Base-by-base conservation (phyloP, 1,140 invertebrate genomes). In the Chionoecetes opilio region DNA sequence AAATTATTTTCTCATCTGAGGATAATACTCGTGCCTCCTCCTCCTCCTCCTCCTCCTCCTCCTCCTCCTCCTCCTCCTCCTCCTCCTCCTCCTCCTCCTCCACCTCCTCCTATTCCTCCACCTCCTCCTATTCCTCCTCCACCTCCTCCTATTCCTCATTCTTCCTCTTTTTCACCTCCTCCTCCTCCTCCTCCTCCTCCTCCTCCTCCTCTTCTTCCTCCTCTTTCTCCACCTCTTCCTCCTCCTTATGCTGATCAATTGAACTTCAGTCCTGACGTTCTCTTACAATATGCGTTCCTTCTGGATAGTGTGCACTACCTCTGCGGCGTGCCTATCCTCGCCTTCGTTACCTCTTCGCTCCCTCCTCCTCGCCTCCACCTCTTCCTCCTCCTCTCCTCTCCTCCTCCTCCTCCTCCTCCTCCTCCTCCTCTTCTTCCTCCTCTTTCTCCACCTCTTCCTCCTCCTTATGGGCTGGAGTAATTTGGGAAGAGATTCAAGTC, bases 1-100 rank as follows among this genome's bases (percentile, higher is more conserved):
- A 75, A 75, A 26, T 75, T 75, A 75, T 75, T 75, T n/a, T 75
- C 63, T 75, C 63, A n/a, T n/a, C 63, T 75, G 63, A 75, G 21
- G 63, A 17, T 21, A n/a, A 75, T n/a, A 75, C 63, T 26, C n/a
- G 63, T 75, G 21, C 53, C 53, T 11, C 53, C 53, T 75, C 6
- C 9, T 21, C 53, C 9, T 21, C 21, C 53, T 75, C 53, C 53
- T 21, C 21, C 21, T 21, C 21, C 53, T 21, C 21, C 53, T 21
- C 53, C 53, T 21, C 53, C 53, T 75, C 53, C 53, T 75, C 9
- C 53, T 26, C 21, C 53, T 75, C 53, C 21, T 9, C 21, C 53
- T 46, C 26, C 53, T 75, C 53, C 21, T 75, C 53, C 53, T 75
- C 53, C 53, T 75, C 53, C 53, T 75, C 53, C 21, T 75, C 9